These are phyloP conservation scores for Baccha elongata DNA, from an alignment of 2,888 invertebrate genomes.

Conservation along the genomic window DNA sequence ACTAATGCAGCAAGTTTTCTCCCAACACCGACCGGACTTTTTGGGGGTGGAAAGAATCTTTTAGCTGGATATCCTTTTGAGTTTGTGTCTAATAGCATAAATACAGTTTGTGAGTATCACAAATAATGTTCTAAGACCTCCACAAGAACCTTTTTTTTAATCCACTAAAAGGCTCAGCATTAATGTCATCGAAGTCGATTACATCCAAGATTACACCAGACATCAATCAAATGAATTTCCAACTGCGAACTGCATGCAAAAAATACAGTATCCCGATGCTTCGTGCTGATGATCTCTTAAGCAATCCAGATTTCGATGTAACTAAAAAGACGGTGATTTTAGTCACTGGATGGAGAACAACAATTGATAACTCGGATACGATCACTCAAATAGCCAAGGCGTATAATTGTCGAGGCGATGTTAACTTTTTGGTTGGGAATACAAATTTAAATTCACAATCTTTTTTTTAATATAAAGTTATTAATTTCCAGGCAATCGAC, in stretches of 20 bases:
- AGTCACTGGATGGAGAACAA: conserved; percentile 81
- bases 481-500: conserved; percentile 78
- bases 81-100: conserved; percentile 77
- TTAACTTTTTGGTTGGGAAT: conserved; percentile 80
- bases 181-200: conserved; percentile 76
- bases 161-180: conserved; percentile 80
- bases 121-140: too few species aligned
- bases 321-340: conserved; percentile 79
- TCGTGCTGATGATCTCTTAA: conserved; percentile 78
- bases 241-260: conserved; percentile 77
- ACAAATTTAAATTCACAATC: not conserved
- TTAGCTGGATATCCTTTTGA: conserved; percentile 81
- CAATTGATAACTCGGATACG: conserved; percentile 77
- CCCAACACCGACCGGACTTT: conserved; percentile 75
- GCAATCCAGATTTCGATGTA: conserved; percentile 77
- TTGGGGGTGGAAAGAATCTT: conserved; percentile 78
- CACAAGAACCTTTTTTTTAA: too few species aligned
- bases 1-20: conserved; percentile 69
- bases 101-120: conserved; percentile 78
- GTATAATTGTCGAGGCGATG: conserved; percentile 79
- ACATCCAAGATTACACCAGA: conserved; percentile 78
- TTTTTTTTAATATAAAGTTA: not conserved
- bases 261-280: conserved; percentile 77
- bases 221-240: conserved; percentile 78
- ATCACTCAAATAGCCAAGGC: conserved; percentile 78